Conservation (phyloP, 30 jellyfish, hydroid and myxozoan genomes). For the Nemopilema nomurai region DNA sequence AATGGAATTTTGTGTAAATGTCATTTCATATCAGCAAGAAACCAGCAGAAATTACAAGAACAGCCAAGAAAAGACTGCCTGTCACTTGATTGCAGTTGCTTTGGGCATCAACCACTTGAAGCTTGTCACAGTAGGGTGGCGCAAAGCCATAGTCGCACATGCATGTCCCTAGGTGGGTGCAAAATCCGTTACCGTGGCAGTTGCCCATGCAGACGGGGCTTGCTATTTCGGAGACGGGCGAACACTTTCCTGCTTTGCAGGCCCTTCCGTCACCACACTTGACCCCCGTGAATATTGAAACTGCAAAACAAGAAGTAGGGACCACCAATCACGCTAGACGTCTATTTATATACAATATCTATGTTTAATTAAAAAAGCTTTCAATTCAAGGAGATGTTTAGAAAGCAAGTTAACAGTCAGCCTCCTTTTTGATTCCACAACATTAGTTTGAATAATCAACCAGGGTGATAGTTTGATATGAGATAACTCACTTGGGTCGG, state of each 20-base stretch:
- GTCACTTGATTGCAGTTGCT: background rate
- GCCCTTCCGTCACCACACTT: conserved; percentile 58
- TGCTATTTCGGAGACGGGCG: conserved; percentile 28
- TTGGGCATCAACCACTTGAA: background rate
- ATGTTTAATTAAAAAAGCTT: no score
- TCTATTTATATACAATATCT: no score
- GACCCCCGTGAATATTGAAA: conserved; percentile 29
- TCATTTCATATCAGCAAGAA: background rate
- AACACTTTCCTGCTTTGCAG: conserved; percentile 47
- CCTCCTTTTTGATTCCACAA: no score
- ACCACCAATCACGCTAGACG: no score
- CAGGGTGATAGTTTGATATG: no score
- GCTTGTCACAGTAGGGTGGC: conserved; percentile 57
- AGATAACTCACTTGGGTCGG: conserved; percentile 11
- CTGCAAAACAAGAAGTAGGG: background rate
- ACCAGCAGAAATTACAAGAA: background rate
- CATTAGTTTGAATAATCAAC: no score
- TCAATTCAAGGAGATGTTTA: no score
- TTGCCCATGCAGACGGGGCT: conserved; percentile 49
- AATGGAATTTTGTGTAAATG: no score
- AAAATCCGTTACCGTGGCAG: conserved; percentile 63
- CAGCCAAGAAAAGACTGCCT: background rate
- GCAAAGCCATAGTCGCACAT: conserved; percentile 51
- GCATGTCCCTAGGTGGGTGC: conserved; percentile 75
- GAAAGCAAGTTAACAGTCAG: no score